Base-by-base conservation (phyloP, 2,113 vertebrate species). In the Anser brachyrhynchus region DNA sequence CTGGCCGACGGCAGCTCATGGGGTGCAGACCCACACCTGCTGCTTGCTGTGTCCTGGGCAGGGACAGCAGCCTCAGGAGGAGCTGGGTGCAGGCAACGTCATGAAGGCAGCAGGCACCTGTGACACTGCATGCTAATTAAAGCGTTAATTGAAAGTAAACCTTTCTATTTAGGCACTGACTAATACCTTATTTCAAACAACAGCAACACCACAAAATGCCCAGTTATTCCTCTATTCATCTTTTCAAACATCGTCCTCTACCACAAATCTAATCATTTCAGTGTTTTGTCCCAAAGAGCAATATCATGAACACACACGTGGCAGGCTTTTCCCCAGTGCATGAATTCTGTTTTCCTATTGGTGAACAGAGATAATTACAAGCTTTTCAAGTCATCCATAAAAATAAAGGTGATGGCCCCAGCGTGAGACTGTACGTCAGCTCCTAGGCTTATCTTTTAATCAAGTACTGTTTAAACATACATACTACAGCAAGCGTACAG, bases 11-110 rank as follows among this genome's bases (percentile, higher is more conserved):
- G 51, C 23, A 25, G 51, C 51, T 52, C 51, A 52, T 13, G 6
- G 12, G 51, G 23, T 25, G 4, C 51, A 25, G 23, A 51, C 20
- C 12, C 22, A 11, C 21, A 25, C 12, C 51, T 25, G 21, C 51
- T 51, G 35, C 0, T 0, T 41, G 11, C 37, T 91, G 46, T 46
- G 31, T 20, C 20, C 20, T 49, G 20, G 6, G 11, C 29, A 33
- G 31, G 71, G 35, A 65, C 43, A 43, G 37, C 41, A 58, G 74
- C 62, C 11, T 37, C 55, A 28, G 67, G 44, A 88, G 9, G 11
- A 39, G 10, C 28, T 71, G 57, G 22, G 17, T 28, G 25, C 35
- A 64, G 14, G 31, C 29, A 49, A 49, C 28, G 2, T 26, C 67
- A 55, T 13, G 57, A 46, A 87, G 39, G 41, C 20, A 67, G 39